Evolutionary conservation across 2,113 vertebrate species (phyloP), one percentile per base, ranked within the genome.

Genomic region (Protobothrops flavoviridis): DNA sequence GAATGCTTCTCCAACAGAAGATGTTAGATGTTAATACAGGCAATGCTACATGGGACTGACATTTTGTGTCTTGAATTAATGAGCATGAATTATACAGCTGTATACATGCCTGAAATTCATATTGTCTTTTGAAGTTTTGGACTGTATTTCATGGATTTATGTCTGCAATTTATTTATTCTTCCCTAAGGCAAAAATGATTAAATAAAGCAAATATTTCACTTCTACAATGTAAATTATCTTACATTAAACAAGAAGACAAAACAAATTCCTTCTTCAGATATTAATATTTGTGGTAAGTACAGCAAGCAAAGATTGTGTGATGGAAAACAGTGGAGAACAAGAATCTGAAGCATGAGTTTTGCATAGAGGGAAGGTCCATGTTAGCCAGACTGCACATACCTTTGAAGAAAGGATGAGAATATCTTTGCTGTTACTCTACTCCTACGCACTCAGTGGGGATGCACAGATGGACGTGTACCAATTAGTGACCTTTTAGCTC

Each of bases 401-500:
- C 87, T 56, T 64, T 91, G 86, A 90, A 91, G 95, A 94, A 95
- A 91, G 87, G 48, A 81, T 57, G 88, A 93, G 93, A 94, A 3
- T 91, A 24, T 93, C 90, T 94, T 0, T 56, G 89, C 6, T 91
- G 95, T 91, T 94, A 91, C 95, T 90, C 96, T 93, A 90, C 24
- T 26, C 92, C 24, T 15, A 39, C 92, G 50, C 93, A 91, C 88
- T 45, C 53, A 20, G 52, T 33, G 81, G 93, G 91, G 64, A 93
- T 96, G 91, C 86, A 92, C 92, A 88, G 91, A 89, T 91, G 94
- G 94, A 96, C 94, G 4, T 90, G 57, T 95, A 96, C 95, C 88
- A 94, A 64, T 94, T 95, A 94, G 91, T 85, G 93, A 95, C 95
- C 91, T 94, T 89, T 94, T 96, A 45, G 90, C 43, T 93, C 93